Conservation (phyloP, 1,140 invertebrate species). For the Eupeodes corollae region DNA sequence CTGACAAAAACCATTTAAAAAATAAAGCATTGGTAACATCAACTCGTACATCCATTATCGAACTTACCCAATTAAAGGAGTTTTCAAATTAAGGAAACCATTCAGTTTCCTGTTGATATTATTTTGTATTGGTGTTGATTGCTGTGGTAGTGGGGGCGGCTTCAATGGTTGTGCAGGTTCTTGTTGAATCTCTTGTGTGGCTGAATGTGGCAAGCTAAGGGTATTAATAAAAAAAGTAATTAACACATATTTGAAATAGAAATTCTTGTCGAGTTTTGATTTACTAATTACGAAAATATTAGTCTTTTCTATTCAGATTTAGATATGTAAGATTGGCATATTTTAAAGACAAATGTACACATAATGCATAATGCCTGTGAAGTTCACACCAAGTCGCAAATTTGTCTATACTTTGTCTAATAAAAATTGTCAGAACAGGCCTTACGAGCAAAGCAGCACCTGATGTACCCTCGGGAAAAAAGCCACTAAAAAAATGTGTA, state of each 20-base stretch:
- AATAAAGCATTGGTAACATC: too few species aligned
- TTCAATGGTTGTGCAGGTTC: conserved; percentile 20
- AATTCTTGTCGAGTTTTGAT: not conserved
- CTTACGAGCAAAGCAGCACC: too few species aligned
- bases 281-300: not conserved
- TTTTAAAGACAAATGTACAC: too few species aligned
- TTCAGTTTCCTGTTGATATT: conserved; percentile 44
- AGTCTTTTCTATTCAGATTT: not conserved
- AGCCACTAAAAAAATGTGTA: too few species aligned
- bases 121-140: conserved; percentile 27
- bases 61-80: conserved; percentile 60
- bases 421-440: too few species aligned
- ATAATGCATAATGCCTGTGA: too few species aligned
- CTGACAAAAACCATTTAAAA: too few species aligned
- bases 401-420: too few species aligned
- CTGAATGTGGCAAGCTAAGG: conserved; percentile 6
- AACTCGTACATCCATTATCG: not conserved
- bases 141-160: conserved; percentile 18
- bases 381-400: too few species aligned
- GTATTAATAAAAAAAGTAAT: not conserved
- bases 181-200: conserved; percentile 20
- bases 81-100: conserved; percentile 65
- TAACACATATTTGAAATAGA: not conserved
- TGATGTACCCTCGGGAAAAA: too few species aligned
- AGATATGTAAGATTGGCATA: not conserved